These are phyloP conservation scores for Sylvilagus floridanus DNA, from an alignment of 2,797 vertebrate genomes.

Conservation along the genomic window DNA sequence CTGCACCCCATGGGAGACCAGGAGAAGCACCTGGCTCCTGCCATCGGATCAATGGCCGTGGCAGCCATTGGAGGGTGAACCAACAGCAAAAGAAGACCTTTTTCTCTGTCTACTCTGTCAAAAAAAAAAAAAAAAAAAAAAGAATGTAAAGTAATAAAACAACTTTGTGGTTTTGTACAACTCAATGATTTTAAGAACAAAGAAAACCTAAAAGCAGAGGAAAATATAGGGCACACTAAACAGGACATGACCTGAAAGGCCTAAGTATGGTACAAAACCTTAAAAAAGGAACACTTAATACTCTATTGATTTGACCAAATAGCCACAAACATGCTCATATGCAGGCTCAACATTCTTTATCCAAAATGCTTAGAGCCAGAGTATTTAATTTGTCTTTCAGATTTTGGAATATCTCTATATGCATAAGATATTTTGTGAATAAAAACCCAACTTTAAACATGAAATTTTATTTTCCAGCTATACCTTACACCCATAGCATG, in stretches of 20 bases:
- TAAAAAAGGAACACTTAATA: not conserved
- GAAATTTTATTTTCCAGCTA: not conserved
- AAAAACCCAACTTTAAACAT: not conserved
- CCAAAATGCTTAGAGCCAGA: not conserved
- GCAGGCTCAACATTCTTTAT: not conserved
- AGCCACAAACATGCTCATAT: not conserved
- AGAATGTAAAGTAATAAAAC: not conserved
- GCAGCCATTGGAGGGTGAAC: no score
- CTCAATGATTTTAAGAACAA: not conserved
- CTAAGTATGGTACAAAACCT: not conserved
- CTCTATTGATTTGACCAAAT: not conserved
- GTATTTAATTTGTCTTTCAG: not conserved
- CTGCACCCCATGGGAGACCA: no score
- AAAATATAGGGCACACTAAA: not conserved
- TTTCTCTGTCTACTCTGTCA: no score
- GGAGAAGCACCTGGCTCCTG: no score
- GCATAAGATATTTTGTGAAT: not conserved
- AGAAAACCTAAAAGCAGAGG: not conserved
- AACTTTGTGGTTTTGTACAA: not conserved
- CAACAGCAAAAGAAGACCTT: no score
- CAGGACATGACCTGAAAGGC: not conserved
- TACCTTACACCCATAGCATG: not conserved
- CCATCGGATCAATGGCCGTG: no score
- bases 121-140: no score
- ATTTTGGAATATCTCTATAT: not conserved